Base-by-base conservation (phyloP, 1,140 invertebrate species). In the Anastrepha ludens region DNA sequence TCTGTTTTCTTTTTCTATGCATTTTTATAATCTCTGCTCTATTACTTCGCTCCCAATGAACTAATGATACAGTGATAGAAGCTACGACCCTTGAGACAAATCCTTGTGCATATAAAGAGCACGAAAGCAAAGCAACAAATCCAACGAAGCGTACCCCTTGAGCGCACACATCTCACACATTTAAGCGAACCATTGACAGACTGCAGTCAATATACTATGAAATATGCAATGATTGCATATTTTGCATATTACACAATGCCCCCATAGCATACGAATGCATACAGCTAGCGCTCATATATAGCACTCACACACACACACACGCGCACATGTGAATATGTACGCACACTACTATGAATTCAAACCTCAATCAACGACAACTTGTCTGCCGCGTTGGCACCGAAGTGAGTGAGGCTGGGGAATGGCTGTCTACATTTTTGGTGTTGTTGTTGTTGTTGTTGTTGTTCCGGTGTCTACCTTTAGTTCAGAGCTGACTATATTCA, bases 141-240 rank as follows among this genome's bases (percentile, higher is more conserved):
- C 44, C 7, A 15, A 44, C 41, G 1, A 47, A 41, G 15, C 39
- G 41, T 13, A 47, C 44, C 8, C 0, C n/a, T 9, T 20, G n/a
- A 3, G 47, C n/a, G 47, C 47, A 81, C 17, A 29, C 74, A 81
- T 20, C 20, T 9, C 64, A 67, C 29, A 20, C 11, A 55, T 81
- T 55, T 20, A n/a, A 8, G 50, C 6, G 50, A 50, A 81, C 44
- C 74, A 9, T 47, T 47, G 70, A 74, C 70, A 20, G 74, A 81
- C 74, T 81, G 74, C 74, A 81, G 74, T 81, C 74, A 81, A 81
- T 81, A 81, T 55, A 50, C 74, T 86, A 62, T 86, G 85, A 86
- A 86, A 86, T 86, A 86, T 86, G 85, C 85, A 86, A 86, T 86
- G 85, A 86, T 86, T 86, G 85, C 58, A 86, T 86, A 86, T 86